Conservation (phyloP, 2,888 invertebrate genomes). For the Agrotis ipsilon region DNA sequence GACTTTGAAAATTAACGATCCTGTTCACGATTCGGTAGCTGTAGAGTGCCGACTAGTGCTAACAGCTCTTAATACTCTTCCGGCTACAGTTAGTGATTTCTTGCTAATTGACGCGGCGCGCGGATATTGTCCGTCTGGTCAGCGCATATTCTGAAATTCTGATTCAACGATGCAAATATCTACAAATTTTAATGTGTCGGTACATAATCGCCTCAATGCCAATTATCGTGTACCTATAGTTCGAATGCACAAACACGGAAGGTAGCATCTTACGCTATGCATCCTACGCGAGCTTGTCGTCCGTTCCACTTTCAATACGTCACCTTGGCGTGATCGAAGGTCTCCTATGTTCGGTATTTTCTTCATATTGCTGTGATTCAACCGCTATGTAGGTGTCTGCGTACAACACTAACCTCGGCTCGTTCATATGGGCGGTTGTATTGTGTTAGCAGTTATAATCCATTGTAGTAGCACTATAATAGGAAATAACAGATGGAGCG, state of each 20-base stretch:
- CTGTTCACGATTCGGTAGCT: not conserved
- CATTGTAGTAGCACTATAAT: constrained; percentile 58
- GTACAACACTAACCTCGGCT: constrained; percentile 56
- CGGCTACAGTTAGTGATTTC: constrained; percentile 17
- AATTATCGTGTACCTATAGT: constrained; percentile 31
- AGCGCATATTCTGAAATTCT: not conserved
- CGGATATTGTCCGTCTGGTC: constrained; percentile 16
- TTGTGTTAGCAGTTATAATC: constrained; percentile 52
- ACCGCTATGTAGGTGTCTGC: constrained; percentile 52
- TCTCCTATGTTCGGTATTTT: constrained; percentile 59
- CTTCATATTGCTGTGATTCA: constrained; percentile 64
- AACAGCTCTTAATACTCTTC: constrained; percentile 25
- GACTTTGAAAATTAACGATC: constrained; percentile 52
- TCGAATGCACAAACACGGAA: constrained; percentile 59
- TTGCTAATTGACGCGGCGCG: constrained; percentile 16
- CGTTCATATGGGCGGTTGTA: constrained; percentile 49
- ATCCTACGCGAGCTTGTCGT: constrained; percentile 55
- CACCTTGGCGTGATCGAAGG: constrained; percentile 67
- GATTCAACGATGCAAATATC: constrained; percentile 14
- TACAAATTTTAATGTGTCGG: constrained; percentile 4
- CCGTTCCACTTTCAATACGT: constrained; percentile 66
- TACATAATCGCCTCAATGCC: constrained; percentile 40
- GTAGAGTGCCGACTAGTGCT: constrained; percentile 6
- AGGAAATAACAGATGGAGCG: constrained; percentile 46
- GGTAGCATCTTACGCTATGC: constrained; percentile 53